phyloP scores from a whole-genome alignment of 2,888 invertebrate genomes.

The Habroteleia sp. region DNA sequence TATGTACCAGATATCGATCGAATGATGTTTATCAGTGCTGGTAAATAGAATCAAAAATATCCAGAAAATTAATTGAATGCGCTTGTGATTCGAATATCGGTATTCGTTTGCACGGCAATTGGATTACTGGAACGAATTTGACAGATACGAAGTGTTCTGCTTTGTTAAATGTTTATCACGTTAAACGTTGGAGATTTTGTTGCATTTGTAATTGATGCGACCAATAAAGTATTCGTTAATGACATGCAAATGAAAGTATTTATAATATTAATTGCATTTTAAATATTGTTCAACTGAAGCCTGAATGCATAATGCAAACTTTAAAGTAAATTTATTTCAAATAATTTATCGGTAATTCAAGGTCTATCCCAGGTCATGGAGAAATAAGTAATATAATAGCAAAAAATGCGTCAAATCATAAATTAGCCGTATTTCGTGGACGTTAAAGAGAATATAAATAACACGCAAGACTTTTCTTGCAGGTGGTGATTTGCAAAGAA shows the following conservation, averaged over 20 bases:
- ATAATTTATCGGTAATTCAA: conserved; percentile 10
- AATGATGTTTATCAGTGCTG: conserved; percentile 21
- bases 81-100: conserved; percentile 6
- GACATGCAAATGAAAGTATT: too few relatives aligned
- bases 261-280: too few relatives aligned
- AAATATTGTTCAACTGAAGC: too few relatives aligned
- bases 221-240: too few relatives aligned
- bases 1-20: conserved; percentile 31
- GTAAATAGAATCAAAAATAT: conserved; percentile 29
- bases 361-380: neutral
- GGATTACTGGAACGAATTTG: conserved; percentile 24
- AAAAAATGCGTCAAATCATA: conserved; percentile 17
- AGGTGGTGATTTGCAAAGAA: conserved; percentile 73
- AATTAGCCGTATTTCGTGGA: conserved; percentile 5
- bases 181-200: too few relatives aligned
- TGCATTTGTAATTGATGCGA: too few relatives aligned
- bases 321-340: too few relatives aligned
- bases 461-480: conserved; percentile 32
- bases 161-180: conserved; percentile 8
- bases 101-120: conserved; percentile 10
- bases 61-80: conserved; percentile 26
- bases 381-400: neutral
- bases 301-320: too few relatives aligned
- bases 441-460: conserved; percentile 42
- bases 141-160: conserved; percentile 17